phyloP scores from a whole-genome alignment of 2,797 vertebrate species.

The Chloroceryle amazona region DNA sequence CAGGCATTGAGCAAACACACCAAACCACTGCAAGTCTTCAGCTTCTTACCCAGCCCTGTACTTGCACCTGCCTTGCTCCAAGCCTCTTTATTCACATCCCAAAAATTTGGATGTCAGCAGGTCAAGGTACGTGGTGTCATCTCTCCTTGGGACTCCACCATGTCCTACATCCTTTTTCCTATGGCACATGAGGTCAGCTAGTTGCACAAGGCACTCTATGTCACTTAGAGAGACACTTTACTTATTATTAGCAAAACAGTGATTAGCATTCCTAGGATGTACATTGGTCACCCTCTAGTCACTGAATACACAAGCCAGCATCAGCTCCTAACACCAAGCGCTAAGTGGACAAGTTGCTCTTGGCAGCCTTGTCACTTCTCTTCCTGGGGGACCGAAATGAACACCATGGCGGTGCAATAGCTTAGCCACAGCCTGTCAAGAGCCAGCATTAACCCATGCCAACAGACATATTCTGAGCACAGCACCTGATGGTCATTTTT shows the following conservation, averaged over 20 bases:
- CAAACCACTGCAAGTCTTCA: background rate
- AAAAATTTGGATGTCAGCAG: background rate
- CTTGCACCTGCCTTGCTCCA: background rate
- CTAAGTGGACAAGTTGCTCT: background rate
- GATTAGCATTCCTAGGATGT: background rate
- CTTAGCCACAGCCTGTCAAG: background rate
- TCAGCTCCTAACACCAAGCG: background rate
- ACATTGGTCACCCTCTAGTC: background rate
- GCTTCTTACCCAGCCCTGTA: background rate
- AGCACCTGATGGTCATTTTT: background rate
- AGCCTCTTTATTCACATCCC: background rate
- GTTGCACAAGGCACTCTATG: background rate
- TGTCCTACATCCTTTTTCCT: background rate
- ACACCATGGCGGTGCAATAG: rapidly evolving
- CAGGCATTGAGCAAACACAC: background rate
- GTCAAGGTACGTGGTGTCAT: background rate
- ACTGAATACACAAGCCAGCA: background rate
- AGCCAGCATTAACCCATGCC: background rate
- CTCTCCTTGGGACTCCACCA: background rate
- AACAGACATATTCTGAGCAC: background rate
- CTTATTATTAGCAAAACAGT: background rate
- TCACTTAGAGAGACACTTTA: background rate
- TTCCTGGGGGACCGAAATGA: background rate
- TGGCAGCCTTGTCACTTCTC: background rate
- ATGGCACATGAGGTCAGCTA: background rate